Evolutionary conservation across 2,797 vertebrate species (phyloP).

Genomic region (Scarus forsteni): DNA sequence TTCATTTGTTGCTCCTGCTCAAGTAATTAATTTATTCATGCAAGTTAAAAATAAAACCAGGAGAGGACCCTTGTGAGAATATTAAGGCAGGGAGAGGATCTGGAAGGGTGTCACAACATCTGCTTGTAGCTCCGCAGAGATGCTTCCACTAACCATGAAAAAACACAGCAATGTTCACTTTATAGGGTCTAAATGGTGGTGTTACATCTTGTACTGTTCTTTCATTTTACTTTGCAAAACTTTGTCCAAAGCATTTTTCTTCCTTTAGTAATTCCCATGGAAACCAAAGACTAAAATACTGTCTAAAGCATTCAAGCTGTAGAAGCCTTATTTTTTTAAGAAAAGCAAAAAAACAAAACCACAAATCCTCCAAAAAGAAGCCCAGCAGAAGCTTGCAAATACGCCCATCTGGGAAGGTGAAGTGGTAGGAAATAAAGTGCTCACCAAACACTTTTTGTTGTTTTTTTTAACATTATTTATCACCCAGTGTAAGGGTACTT

Average conservation of each 20-base stretch:
- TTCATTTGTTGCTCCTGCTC: constrained; percentile 63
- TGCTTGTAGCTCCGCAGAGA: constrained; percentile 26
- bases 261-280: constrained; percentile 11
- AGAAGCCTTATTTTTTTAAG: not conserved
- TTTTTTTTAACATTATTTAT: constrained; percentile 44
- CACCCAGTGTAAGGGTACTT: not conserved
- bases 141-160: constrained; percentile 1
- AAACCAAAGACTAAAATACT: not conserved
- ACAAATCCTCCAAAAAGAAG: not conserved
- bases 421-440: constrained; percentile 5
- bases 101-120: constrained; percentile 67
- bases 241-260: constrained; percentile 2
- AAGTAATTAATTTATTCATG: constrained; percentile 72
- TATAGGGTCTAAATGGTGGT: not conserved
- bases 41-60: constrained; percentile 70
- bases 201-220: constrained; percentile 9
- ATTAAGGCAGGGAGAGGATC: constrained; percentile 38
- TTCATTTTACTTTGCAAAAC: constrained; percentile 32
- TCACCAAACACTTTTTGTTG: constrained; percentile 16
- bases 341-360: not conserved
- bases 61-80: constrained; percentile 56
- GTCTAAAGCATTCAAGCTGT: not conserved
- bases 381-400: constrained; percentile 2
- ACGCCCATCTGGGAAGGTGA: constrained; percentile 3
- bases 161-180: constrained; percentile 14